Evolutionary conservation across 2,113 vertebrate genomes (phyloP).

Genomic region (Catharus fuscescens): DNA sequence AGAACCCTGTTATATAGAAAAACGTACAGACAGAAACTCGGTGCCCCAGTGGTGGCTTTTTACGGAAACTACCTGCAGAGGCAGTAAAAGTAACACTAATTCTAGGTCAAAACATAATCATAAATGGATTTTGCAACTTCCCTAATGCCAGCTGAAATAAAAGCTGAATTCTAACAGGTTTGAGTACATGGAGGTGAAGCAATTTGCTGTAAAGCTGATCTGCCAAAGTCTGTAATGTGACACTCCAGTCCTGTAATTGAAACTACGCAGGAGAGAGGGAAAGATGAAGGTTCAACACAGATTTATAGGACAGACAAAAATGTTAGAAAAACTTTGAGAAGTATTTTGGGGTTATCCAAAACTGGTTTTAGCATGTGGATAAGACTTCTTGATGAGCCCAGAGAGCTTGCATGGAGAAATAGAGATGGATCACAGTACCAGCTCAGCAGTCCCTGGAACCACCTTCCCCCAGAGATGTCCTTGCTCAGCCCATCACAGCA

Average conservation of each 20-base stretch:
- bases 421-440: background rate
- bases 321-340: background rate
- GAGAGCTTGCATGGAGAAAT: background rate
- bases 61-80: background rate
- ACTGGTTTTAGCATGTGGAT: background rate
- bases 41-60: background rate
- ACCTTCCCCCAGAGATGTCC: background rate
- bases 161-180: background rate
- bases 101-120: background rate
- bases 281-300: background rate
- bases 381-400: fast-evolving
- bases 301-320: background rate
- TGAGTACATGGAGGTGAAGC: background rate
- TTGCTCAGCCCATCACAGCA: background rate
- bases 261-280: background rate
- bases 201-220: background rate
- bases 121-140: background rate
- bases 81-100: background rate
- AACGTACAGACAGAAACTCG: fast-evolving
- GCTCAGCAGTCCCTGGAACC: background rate
- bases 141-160: background rate
- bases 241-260: background rate
- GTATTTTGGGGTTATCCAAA: background rate
- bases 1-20: background rate
- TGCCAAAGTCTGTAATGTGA: background rate